Conservation (phyloP, 2,797 vertebrate species). For the Enoplosus armatus region DNA sequence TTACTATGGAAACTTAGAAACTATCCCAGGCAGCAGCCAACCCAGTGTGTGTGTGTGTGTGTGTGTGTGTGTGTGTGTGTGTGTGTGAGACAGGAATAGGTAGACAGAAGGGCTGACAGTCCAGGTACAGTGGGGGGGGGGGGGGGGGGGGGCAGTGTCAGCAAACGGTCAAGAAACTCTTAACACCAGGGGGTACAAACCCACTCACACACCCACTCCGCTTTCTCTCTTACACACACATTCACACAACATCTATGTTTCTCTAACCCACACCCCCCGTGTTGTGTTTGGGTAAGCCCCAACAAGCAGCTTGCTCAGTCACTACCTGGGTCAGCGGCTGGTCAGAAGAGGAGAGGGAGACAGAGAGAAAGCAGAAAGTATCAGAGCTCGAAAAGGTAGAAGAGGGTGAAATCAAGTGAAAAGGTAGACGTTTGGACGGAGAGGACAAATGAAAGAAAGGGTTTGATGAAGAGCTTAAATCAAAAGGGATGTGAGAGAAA, state of each 20-base stretch:
- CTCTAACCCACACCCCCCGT: conserved; percentile 24
- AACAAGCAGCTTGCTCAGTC: conserved; percentile 61
- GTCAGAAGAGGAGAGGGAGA: conserved; percentile 39
- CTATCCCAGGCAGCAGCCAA: conserved; percentile 4
- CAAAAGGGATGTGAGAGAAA: background rate
- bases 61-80: conserved; percentile 21
- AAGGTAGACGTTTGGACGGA: background rate
- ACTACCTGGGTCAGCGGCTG: conserved; percentile 56
- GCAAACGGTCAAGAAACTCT: conserved; percentile 83
- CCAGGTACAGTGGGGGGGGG: conserved; percentile 68
- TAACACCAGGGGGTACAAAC: conserved; percentile 75
- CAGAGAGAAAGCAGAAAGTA: conserved; percentile 11
- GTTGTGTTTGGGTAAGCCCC: conserved; percentile 57
- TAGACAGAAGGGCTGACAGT: conserved; percentile 80
- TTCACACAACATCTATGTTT: conserved; percentile 10
- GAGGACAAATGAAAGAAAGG: background rate
- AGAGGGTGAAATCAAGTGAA: background rate
- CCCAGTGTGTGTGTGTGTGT: conserved; percentile 20
- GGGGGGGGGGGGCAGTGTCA: conserved; percentile 72
- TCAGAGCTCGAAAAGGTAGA: background rate
- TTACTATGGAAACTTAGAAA: conserved; percentile 18
- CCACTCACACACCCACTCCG: conserved; percentile 57
- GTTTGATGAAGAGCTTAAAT: background rate
- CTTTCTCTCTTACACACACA: conserved; percentile 24
- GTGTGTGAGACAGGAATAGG: conserved; percentile 35